Conservation (phyloP, 2,888 invertebrate species). For the Drosophila borborema region DNA sequence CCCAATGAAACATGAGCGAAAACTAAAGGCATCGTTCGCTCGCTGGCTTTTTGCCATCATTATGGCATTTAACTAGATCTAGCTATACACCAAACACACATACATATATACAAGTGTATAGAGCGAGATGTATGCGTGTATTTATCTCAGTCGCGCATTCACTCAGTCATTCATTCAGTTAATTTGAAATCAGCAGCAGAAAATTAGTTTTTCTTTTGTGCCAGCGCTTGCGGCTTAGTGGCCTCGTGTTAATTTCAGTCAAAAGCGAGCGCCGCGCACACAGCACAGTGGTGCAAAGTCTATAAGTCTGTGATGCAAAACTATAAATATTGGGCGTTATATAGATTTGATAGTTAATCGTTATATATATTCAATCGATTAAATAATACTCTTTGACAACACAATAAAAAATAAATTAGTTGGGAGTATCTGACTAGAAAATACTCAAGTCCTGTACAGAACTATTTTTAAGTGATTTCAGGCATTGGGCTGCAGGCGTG, state of each 20-base stretch:
- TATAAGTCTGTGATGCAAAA: too few species aligned
- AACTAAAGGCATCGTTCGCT: conserved; percentile 6
- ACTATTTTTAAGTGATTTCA: too few species aligned
- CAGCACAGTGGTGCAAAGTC: conserved; percentile 38
- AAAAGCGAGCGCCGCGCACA: conserved; percentile 10
- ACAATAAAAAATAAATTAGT: background rate
- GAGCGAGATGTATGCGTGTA: conserved; percentile 16
- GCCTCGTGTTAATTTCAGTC: conserved; percentile 41
- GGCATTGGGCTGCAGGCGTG: too few species aligned
- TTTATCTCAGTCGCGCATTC: conserved; percentile 52
- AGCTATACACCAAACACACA: background rate
- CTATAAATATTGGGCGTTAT: background rate
- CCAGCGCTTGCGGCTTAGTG: conserved; percentile 57
- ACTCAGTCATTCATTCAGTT: conserved; percentile 76
- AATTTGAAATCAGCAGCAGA: conserved; percentile 83
- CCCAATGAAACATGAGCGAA: conserved; percentile 36
- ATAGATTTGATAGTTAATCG: too few species aligned
- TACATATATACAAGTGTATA: background rate
- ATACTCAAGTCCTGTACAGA: too few species aligned
- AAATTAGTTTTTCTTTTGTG: conserved; percentile 79
- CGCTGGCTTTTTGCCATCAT: conserved; percentile 39
- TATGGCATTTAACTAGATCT: conserved; percentile 28
- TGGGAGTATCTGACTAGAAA: background rate
- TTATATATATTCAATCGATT: too few species aligned
- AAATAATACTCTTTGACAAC: background rate